Base-by-base conservation (phyloP, 2,888 invertebrate species). In the Phyllotreta striolata region DNA sequence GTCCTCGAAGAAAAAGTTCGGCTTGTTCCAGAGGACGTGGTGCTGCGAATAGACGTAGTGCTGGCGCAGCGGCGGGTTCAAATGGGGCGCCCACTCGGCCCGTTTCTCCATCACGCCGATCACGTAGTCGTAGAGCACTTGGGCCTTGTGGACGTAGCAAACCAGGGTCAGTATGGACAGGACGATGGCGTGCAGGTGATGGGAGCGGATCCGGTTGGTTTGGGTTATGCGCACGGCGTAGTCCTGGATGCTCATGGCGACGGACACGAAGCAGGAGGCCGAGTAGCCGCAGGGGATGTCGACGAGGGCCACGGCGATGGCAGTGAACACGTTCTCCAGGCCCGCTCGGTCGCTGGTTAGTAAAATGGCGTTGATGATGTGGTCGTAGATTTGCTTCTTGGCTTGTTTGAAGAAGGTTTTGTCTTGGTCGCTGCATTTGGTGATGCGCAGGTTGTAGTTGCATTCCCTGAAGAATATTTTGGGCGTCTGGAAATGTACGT, bases 201-300 rank as follows among this genome's bases (percentile, higher is more conserved):
- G 86, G 9, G 79, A 72, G 5, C 75, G 67, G 43, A 79, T 73
- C 4, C 80, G 73, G 1, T 81, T 70, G 1, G 83, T 70, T 38
- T 78, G 76, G 6, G 79, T 77, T 0, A 79, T 80, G 9, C 81
- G 80, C 6, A 87, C 73, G 0, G 85, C 83, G 34, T 80, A 79
- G 62, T 87, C 85, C 74, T 89, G 89, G n/a, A 89, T 79, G 6
- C 85, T 82, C 87, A 89, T 87, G 0, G 83, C 79, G 35, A 88
- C 80, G 69, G 86, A 87, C 0, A 86, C 85, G 5, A 85, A 78
- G 0, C 85, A 82, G 0, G 87, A 86, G 0, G 88, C 87, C 0
- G 86, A 86, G 70, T 86, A 84, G 0, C 87, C 86, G 62, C 87
- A 87, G 0, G 89, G 88, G 9, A 88, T 83, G 74, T 87, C 88